Base-by-base conservation (phyloP, 2,888 invertebrate genomes). In the Leptogaster cylindrica region DNA sequence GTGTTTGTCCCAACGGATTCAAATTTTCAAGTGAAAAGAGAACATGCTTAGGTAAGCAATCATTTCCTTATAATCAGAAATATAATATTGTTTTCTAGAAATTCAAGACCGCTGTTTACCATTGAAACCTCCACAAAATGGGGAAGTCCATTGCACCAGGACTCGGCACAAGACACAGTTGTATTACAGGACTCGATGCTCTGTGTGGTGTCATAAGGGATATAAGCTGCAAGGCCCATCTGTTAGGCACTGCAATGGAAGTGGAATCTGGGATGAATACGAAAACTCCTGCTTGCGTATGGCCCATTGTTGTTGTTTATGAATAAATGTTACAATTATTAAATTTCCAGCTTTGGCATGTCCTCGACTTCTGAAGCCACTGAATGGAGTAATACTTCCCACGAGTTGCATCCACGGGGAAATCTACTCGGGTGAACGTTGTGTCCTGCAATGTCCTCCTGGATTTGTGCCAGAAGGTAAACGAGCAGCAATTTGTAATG, bases 211-310 rank as follows among this genome's bases (percentile, higher is more conserved):
- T 70, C 75, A 78, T 46, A 63, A 74, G 2, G 87, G 86, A 5
- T 87, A 81, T 73, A 82, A 80, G 72, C 75, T 87, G 18, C 77
- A 82, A 51, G 88, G 87, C 25, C 79, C 84, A 7, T 76, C 83
- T 20, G 76, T 81, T 23, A 79, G 83, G 61, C 79, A 78, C 68
- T 88, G 88, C 72, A 82, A 81, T 65, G 75, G 77, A 12, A 76
- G 79, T 2, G 82, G 81, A 46, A 84, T 84, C 82, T 82, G 82
- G 78, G 84, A 84, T 71, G 76, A 78, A 25, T 78, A 79, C 39
- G 82, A 82, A 46, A 82, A 84, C 48, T 74, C 75, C 68, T 88
- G 87, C 82, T 85, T 83, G 81, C 84, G 82, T 83, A 41, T 16
- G 2, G 4, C 7, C 50, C 10, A 7, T 7, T 7, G 31, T 31